Base-by-base conservation (phyloP, 2,113 vertebrate species). In the Mus spicilegus region DNA sequence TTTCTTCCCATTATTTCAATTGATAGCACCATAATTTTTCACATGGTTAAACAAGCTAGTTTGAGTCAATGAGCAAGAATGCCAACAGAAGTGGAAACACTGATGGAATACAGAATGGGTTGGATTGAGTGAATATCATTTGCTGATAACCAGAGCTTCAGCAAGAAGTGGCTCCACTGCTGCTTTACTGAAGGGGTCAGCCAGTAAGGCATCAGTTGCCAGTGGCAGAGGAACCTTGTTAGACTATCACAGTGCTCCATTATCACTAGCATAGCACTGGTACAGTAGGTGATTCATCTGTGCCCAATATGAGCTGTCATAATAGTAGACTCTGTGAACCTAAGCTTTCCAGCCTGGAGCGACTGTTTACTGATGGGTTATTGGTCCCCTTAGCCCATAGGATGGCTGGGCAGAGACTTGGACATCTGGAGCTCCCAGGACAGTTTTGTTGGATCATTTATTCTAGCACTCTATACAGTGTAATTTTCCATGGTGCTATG, bases 371-470 rank as follows among this genome's bases (percentile, higher is more conserved):
- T 17, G 39, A 63, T 80, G 92, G 28, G 69, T 93, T 93, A 82
- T 87, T 96, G 90, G 91, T 75, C n/a, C 58, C 51, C 22, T 78
- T 11, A 70, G 67, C 9, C 54, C 73, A 76, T 42, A 86, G 49
- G n/a, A 42, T 90, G 65, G 67, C 67, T 91, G 51, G 11, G 30
- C 73, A 70, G 69, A 91, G 24, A 54, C 5, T 58, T 67, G 65
- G 51, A 87, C 77, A 91, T 28, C 90, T 97, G 88, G 95, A 94
- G 67, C 17, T 51, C n/a, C 88, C 33, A 89, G 72, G 86, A 61
- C 73, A 56, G 9, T 91, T 72, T 56, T 54, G 10, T 39, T 78
- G 36, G 65, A 46, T 96, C 61, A 69, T 94, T 91, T 89, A 89
- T 93, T 56, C 33, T 94, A 94, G 89, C 28, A 49, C 49, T 78